These are phyloP conservation scores for Hapalemur alaotrensis DNA, from an alignment of 2,797 vertebrate species.

Conservation along the genomic window DNA sequence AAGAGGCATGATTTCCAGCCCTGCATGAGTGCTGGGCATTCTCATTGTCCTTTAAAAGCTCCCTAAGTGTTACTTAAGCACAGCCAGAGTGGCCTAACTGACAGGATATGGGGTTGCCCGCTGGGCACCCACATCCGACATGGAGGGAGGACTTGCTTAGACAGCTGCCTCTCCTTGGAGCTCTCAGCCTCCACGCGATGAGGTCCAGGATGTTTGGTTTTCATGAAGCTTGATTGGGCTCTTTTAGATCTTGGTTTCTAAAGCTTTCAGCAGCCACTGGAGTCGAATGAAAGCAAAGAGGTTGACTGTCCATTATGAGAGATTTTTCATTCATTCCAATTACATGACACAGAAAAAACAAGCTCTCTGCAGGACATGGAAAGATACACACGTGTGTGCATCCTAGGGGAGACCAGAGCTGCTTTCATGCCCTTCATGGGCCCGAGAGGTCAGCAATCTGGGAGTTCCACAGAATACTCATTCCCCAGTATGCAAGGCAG, in stretches of 20 bases:
- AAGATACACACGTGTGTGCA: neutral
- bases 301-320: too few relatives aligned
- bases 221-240: neutral
- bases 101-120: too few relatives aligned
- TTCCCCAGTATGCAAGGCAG: neutral
- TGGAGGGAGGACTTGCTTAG: neutral
- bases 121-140: accelerated
- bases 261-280: neutral
- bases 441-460: neutral
- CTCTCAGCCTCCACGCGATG: neutral
- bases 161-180: accelerated
- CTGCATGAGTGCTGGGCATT: accelerated
- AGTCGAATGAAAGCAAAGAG: neutral
- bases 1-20: neutral
- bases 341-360: neutral
- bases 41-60: neutral
- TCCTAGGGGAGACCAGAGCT: neutral
- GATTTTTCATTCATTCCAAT: neutral
- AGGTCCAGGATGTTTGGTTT: neutral
- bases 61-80: neutral
- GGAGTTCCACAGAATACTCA: neutral
- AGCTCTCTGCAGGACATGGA: neutral
- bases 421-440: neutral
- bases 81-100: neutral
- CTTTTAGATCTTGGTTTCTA: neutral